Base-by-base conservation (phyloP, 2,888 invertebrate species). In the Cecidostiba fungosa region DNA sequence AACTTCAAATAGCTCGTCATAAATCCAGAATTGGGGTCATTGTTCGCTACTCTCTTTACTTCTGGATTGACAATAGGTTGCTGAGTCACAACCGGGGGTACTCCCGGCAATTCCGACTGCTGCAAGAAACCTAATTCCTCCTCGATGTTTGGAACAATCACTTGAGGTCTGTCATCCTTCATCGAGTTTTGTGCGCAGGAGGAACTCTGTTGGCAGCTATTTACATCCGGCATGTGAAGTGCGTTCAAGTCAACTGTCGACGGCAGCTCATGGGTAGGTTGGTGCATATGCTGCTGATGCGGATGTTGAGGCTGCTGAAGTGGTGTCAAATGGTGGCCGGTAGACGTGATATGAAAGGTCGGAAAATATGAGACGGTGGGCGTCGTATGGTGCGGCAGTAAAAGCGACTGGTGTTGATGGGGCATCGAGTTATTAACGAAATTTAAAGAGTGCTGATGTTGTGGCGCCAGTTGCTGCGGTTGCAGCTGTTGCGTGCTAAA, bases 1-100 rank as follows among this genome's bases (percentile, higher is more conserved):
- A 97, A 97, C 94, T 97, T 97, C 89, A 97, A 94, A 94, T 97
- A 97, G 94, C 97, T 97, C 92, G 96, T 97, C 97, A 97, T 97
- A 93, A 97, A 97, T 87, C 97, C 97, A 79, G 96, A 95, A 90
- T 96, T 96, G 86, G 96, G 95, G 88, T 93, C 92, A 77, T 91
- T 92, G 89, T 93, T 92, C 88, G 91, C 85, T 82, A 50, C 8
- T 14, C 74, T 59, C 10, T 78, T 85, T 5, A 36, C 26, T 12
- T 85, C 85, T 12, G 80, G 36, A 78, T 87, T 89, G 8, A 88
- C 83, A 50, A 87, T 88, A 87, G 88, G 92, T 89, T 85, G 90
- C 86, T 87, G 89, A 0, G 23, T 5, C 1, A 50, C 29, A 39
- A 16, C 26, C n/a, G 72, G 12, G 0, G 72, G 23, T 5, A 72